A percentile compares a stretch with the other conserved stretches of the same genome.
These are phyloP conservation scores for Porites lutea DNA, from an alignment of 64 coral and sea anemone species.

Conservation along the genomic window DNA sequence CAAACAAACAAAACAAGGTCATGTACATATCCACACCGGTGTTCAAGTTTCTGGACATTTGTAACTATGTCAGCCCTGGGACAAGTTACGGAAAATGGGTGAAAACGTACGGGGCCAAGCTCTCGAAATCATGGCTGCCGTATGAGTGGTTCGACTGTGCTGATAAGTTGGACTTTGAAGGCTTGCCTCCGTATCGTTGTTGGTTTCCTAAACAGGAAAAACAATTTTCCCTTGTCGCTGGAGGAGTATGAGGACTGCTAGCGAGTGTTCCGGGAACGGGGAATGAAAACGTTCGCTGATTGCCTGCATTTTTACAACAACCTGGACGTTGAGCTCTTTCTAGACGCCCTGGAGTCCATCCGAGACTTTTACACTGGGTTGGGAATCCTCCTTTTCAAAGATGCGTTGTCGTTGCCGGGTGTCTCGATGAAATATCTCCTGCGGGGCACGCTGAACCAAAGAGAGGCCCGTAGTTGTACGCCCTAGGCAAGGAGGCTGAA, in stretches of 20 bases:
- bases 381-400: conserved; percentile 56
- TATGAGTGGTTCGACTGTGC: conserved; percentile 58
- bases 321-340: conserved; percentile 22
- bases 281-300: conserved; percentile 33
- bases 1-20: conserved; percentile 9
- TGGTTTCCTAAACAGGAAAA: conserved; percentile 48
- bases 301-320: conserved; percentile 60
- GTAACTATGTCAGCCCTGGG: conserved; percentile 11
- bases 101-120: conserved; percentile 12
- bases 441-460: neutral
- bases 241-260: conserved; percentile 52
- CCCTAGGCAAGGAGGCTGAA: conserved; percentile 23
- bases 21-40: neutral
- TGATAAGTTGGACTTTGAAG: conserved; percentile 37
- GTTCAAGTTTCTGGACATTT: conserved; percentile 35
- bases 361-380: conserved; percentile 47
- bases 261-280: conserved; percentile 13
- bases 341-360: conserved; percentile 57
- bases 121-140: conserved; percentile 19
- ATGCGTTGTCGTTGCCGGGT: conserved; percentile 35
- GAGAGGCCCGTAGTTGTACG: neutral
- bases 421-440: conserved; percentile 54
- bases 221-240: neutral
- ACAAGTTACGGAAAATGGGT: conserved; percentile 18
- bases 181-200: conserved; percentile 9